Evolutionary conservation across 2,888 invertebrate species (phyloP), one percentile per base, ranked within the genome.

Genomic region (Apeira syringaria): DNA sequence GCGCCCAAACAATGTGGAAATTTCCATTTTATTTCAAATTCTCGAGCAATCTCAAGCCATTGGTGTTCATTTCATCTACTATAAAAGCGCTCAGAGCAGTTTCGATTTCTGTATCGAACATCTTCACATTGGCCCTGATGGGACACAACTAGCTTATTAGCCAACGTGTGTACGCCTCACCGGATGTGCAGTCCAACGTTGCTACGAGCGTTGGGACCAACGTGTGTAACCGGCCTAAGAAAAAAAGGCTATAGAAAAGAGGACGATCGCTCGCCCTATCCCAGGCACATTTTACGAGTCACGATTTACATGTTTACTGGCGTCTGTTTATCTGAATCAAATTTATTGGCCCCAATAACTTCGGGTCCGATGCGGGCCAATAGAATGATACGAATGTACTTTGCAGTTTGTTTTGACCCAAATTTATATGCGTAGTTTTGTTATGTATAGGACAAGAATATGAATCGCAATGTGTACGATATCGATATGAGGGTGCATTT

Each of bases 271-370:
- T n/a, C n/a, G 35, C 36, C 53, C 44, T 44, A 38, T 33, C 33
- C 37, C 45, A 43, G 47, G 56, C 56, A 61, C 53, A 55, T 37
- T 66, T 68, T 64, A 65, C 61, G 68, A 62, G 56, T 45, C 20
- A 56, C 39, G 56, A 71, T 75, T 73, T 73, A 70, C 73, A 71
- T 74, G 67, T 62, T 63, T 59, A 53, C 52, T 33, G 41, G 41
- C 47, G 54, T 53, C 53, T 75, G 68, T 75, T 74, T 79, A 73
- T 77, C 75, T 61, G 51, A 49, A 59, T 55, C 53, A 58, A 70
- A 77, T 77, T 78, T 79, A 79, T 77, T 65, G 63, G 61, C 27
- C 24, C 59, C 74, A 70, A 78, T 79, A 78, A 75, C 64, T 68
- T 52, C 53, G 56, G 53, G 54, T 43, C 47, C 47, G 30, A 36